phyloP scores from a whole-genome alignment of 2,113 vertebrate species.

The Notiomystis cincta region DNA sequence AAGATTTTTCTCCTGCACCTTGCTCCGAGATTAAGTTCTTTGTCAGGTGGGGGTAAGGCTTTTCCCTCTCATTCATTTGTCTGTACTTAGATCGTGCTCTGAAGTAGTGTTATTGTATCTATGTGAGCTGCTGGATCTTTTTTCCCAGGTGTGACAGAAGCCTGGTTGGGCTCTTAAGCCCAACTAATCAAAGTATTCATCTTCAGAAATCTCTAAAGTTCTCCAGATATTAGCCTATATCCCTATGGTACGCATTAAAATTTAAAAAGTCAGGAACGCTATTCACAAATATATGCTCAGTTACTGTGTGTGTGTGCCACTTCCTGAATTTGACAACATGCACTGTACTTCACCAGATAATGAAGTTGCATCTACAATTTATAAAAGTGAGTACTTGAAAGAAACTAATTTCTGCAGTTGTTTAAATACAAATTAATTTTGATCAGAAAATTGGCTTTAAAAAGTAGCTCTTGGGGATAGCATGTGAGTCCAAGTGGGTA shows the following conservation, averaged over 20 bases:
- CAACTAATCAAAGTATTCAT: background rate
- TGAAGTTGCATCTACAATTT: background rate
- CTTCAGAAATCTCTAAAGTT: background rate
- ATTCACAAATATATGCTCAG: background rate
- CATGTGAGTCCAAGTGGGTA: background rate
- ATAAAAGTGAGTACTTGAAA: background rate
- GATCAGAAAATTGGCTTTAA: background rate
- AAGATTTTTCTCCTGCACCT: background rate
- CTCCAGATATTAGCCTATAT: background rate
- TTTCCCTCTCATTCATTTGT: background rate
- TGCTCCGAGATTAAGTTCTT: background rate
- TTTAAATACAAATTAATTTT: background rate
- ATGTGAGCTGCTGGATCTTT: background rate
- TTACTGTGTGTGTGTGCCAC: background rate
- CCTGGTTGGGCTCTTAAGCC: background rate
- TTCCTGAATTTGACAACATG: background rate
- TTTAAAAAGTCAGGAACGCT: background rate
- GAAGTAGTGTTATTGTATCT: background rate
- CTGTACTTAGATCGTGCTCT: background rate
- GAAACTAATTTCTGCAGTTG: background rate
- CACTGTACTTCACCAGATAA: background rate
- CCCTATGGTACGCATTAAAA: background rate
- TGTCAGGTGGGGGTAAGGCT: background rate
- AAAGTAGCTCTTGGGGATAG: background rate
- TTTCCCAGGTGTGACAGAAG: background rate